These are phyloP conservation scores for Callyntrura guangdongensis DNA, from an alignment of 2,888 invertebrate genomes.

Conservation along the genomic window DNA sequence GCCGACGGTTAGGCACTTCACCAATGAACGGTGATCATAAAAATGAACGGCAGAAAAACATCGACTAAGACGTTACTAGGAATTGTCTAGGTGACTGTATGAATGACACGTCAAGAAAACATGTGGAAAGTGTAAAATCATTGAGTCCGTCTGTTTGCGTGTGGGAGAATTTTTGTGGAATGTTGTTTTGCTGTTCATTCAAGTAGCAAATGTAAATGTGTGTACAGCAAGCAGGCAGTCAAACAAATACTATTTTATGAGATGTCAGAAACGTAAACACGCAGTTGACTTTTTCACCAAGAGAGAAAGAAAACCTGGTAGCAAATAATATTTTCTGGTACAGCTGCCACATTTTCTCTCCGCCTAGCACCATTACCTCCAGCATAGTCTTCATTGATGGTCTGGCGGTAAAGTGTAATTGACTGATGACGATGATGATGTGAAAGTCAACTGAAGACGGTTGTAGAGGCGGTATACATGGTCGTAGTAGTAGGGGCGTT, in stretches of 20 bases:
- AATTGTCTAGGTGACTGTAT: neutral
- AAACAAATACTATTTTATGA: neutral
- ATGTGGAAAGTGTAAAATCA: constrained; percentile 60
- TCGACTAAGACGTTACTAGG: neutral
- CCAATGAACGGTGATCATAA: too few relatives aligned
- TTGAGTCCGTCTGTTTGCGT: constrained; percentile 13
- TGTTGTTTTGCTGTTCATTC: neutral
- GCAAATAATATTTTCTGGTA: neutral
- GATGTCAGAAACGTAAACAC: neutral
- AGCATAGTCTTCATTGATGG: neutral
- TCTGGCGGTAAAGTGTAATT: constrained; percentile 17
- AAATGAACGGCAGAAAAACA: neutral
- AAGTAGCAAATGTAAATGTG: constrained; percentile 58
- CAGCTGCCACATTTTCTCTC: constrained; percentile 1
- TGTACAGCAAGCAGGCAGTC: neutral
- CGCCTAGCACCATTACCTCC: neutral
- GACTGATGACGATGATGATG: neutral
- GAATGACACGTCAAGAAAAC: constrained; percentile 34
- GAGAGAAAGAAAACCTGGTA: neutral
- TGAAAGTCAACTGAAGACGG: neutral
- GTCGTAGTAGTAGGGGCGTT: too few relatives aligned
- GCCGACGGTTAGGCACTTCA: too few relatives aligned
- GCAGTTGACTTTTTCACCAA: constrained; percentile 20
- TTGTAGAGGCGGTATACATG: neutral
- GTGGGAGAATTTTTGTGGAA: too few relatives aligned